phyloP scores from a whole-genome alignment of 92 coral and sea anemone genomes.

The Palythoa caribaeorum region DNA sequence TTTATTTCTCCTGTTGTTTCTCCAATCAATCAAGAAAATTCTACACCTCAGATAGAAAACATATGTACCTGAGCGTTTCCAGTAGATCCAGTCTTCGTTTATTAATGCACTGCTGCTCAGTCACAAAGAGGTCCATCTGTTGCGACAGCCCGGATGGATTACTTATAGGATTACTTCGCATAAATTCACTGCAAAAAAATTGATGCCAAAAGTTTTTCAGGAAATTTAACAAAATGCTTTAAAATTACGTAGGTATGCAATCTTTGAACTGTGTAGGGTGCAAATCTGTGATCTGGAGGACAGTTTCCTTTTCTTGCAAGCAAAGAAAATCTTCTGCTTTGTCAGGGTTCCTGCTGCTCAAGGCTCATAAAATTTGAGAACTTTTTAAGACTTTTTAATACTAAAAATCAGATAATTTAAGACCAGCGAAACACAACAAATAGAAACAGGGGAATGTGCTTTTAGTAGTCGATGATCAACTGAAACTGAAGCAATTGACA shows the following conservation, averaged over 20 bases:
- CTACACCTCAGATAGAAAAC: neutral
- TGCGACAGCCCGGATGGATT: slow-evolving; percentile 85
- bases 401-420: too few relatives aligned
- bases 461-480: too few relatives aligned
- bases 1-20: neutral
- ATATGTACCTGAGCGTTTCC: slow-evolving; percentile 81
- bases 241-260: neutral
- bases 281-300: too few relatives aligned
- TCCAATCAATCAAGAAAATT: neutral
- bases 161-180: slow-evolving; percentile 75
- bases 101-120: slow-evolving; percentile 80
- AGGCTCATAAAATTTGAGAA: too few relatives aligned
- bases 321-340: too few relatives aligned
- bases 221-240: neutral
- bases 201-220: neutral
- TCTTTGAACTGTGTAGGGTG: neutral
- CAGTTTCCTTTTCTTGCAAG: too few relatives aligned
- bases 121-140: slow-evolving; percentile 77
- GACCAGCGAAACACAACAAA: too few relatives aligned
- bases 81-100: slow-evolving; percentile 87
- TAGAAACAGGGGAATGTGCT: too few relatives aligned
- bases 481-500: too few relatives aligned
- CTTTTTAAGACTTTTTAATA: too few relatives aligned
- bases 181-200: slow-evolving; percentile 76
- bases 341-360: too few relatives aligned